Conservation (phyloP, 2,797 vertebrate species). For the Tympanoctomys barrerae region DNA sequence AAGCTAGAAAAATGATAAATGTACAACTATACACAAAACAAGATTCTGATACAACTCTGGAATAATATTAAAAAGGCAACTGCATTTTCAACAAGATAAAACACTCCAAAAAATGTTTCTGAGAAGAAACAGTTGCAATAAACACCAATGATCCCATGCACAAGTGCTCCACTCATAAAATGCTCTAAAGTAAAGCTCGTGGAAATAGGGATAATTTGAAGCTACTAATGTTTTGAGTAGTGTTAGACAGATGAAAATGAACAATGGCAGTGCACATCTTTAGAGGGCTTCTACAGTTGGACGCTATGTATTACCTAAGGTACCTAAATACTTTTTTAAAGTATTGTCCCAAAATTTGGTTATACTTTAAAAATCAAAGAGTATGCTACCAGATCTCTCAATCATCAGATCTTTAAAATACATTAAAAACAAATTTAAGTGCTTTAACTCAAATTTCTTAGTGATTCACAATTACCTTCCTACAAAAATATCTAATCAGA, state of each 20-base stretch:
- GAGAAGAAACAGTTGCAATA: constrained; percentile 84
- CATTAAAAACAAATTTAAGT: constrained; percentile 78
- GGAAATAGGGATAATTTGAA: constrained; percentile 76
- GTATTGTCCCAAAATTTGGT: constrained; percentile 68
- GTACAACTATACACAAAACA: constrained; percentile 85
- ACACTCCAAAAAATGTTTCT: constrained; percentile 82
- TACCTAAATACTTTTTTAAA: constrained; percentile 69
- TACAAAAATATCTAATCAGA: constrained; percentile 60
- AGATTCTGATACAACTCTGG: constrained; percentile 84
- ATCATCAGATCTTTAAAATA: constrained; percentile 85
- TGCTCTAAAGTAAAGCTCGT: constrained; percentile 65
- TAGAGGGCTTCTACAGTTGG: constrained; percentile 66
- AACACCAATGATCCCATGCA: constrained; percentile 84
- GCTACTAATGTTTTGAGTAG: constrained; percentile 70
- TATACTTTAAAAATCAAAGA: constrained; percentile 64
- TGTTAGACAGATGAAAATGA: constrained; percentile 67
- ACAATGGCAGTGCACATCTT: constrained; percentile 72
- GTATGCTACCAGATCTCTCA: constrained; percentile 63
- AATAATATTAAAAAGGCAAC: constrained; percentile 86
- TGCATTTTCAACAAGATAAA: constrained; percentile 86
- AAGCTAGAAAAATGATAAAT: constrained; percentile 83
- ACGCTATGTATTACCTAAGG: constrained; percentile 68
- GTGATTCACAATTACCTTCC: constrained; percentile 71
- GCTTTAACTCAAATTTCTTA: constrained; percentile 69
- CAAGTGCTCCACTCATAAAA: constrained; percentile 82